These are phyloP conservation scores for Myopa tessellatipennis DNA, from an alignment of 2,888 invertebrate species.

Conservation along the genomic window DNA sequence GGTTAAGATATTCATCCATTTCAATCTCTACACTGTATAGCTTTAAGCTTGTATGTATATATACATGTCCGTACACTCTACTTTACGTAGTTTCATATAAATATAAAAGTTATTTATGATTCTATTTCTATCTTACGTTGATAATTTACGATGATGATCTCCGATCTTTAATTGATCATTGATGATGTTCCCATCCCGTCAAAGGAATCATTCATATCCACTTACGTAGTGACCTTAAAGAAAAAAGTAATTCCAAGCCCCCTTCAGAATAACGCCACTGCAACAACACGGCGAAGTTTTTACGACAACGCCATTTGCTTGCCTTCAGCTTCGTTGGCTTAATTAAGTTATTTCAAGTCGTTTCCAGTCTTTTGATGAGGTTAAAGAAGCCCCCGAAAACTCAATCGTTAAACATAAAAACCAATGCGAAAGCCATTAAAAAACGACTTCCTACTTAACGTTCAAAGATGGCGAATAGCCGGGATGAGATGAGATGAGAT, in stretches of 20 bases:
- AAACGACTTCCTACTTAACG: conserved; percentile 30
- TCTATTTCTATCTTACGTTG: too few relatives aligned
- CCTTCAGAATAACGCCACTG: background rate
- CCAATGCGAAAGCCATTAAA: conserved; percentile 17
- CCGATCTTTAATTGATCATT: background rate
- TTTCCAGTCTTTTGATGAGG: conserved; percentile 8
- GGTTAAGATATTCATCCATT: too few relatives aligned
- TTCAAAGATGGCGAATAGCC: background rate
- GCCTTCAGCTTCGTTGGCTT: conserved; percentile 3
- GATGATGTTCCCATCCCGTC: background rate
- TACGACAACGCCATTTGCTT: background rate
- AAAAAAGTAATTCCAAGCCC: background rate
- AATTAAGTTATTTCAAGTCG: conserved; percentile 23
- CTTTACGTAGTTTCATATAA: too few relatives aligned
- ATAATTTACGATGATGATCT: background rate
- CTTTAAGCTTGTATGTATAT: too few relatives aligned
- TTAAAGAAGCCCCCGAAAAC: conserved; percentile 6
- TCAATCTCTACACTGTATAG: too few relatives aligned
- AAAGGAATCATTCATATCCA: conserved; percentile 1
- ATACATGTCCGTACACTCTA: too few relatives aligned
- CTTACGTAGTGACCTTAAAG: background rate
- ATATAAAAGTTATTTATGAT: too few relatives aligned
- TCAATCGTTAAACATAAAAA: conserved; percentile 14
- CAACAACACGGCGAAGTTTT: background rate
- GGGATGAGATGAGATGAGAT: background rate